phyloP scores from a whole-genome alignment of 2,888 invertebrate genomes.

The Tetranychus truncatus region DNA sequence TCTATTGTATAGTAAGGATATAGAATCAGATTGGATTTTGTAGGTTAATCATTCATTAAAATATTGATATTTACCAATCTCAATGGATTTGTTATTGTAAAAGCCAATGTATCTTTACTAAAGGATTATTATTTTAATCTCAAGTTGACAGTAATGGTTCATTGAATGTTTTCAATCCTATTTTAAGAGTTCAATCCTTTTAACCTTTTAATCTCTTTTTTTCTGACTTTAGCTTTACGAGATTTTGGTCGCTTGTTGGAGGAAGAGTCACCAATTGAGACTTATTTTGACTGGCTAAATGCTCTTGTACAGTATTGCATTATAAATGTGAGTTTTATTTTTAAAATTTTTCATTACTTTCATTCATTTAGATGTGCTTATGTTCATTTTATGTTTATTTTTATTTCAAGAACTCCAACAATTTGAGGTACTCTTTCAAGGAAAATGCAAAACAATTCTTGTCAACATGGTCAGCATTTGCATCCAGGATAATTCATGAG shows the following conservation, averaged over 20 bases:
- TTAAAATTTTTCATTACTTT: neutral
- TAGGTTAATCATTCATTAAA: too few relatives aligned
- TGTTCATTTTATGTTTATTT: neutral
- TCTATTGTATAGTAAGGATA: too few relatives aligned
- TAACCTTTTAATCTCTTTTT: neutral
- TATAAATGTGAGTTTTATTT: conserved; percentile 29
- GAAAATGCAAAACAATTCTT: conserved; percentile 32
- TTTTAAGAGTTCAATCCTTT: too few relatives aligned
- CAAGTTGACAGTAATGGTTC: too few relatives aligned
- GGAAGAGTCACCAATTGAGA: conserved; percentile 35
- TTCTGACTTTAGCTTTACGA: conserved; percentile 31
- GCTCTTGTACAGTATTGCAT: conserved; percentile 36
- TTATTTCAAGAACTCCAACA: conserved; percentile 5
- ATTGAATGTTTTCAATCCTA: too few relatives aligned
- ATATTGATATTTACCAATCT: too few relatives aligned
- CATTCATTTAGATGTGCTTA: neutral
- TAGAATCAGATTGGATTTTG: too few relatives aligned
- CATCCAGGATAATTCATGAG: conserved; percentile 35
- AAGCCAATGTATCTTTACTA: too few relatives aligned
- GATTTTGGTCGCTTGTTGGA: conserved; percentile 37
- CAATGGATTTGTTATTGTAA: too few relatives aligned
- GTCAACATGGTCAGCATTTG: conserved; percentile 36
- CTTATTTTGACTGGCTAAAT: conserved; percentile 36
- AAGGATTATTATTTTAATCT: too few relatives aligned
- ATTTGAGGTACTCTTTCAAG: neutral